Evolutionary conservation across 23 tunicate genomes (phyloP).

Genomic region (Ciona savignyi): DNA sequence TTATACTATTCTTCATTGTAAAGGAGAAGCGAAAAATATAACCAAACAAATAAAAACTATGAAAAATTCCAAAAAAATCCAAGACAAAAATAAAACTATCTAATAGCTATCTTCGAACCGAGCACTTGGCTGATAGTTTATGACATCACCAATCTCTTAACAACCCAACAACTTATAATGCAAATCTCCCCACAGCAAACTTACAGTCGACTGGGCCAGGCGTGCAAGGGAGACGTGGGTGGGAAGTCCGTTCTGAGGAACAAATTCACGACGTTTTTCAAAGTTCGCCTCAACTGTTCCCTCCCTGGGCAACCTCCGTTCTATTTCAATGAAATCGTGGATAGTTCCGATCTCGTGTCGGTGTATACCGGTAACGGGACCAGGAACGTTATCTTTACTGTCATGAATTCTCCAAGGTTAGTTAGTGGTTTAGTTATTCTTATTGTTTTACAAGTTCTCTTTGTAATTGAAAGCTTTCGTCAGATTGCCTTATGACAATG

Average conservation of each 20-base stretch:
- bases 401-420: conserved; percentile 64
- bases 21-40: too few relatives aligned
- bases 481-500: neutral
- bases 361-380: conserved; percentile 8
- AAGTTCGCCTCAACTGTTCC: conserved; percentile 65
- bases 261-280: conserved; percentile 46
- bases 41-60: too few relatives aligned
- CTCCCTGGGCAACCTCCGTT: conserved; percentile 75
- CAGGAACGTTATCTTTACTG: conserved; percentile 34
- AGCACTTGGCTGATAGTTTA: too few relatives aligned
- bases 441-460: neutral
- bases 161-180: neutral
- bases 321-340: conserved; percentile 60
- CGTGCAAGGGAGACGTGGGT: conserved; percentile 59
- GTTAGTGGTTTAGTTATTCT: neutral
- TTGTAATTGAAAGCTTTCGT: neutral
- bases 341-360: conserved; percentile 28
- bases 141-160: too few relatives aligned
- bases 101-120: too few relatives aligned
- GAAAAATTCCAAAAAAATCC: neutral
- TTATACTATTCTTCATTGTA: too few relatives aligned
- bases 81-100: too few relatives aligned
- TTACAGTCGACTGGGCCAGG: conserved; percentile 48
- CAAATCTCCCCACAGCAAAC: conserved; percentile 10
- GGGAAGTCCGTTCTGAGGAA: conserved; percentile 16